A percentile compares a stretch with the other conserved stretches of the same genome.
Conservation (phyloP, 2,113 vertebrate genomes). For the Sakesphorus luctuosus region DNA sequence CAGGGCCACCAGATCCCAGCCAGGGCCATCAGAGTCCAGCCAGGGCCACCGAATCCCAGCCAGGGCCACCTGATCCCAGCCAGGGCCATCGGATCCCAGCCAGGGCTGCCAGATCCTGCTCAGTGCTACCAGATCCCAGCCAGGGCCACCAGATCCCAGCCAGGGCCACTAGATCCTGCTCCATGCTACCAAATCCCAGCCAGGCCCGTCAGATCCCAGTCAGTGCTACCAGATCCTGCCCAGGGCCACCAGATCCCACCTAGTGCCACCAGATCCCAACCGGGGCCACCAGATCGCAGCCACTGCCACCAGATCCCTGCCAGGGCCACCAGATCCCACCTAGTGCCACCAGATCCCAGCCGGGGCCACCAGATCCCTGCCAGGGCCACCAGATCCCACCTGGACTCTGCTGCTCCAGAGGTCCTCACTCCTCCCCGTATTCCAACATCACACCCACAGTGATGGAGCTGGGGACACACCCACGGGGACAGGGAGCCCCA, state of each 20-base stretch:
- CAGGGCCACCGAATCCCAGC: neutral
- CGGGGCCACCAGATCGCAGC: neutral
- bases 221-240: neutral
- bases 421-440: rapidly evolving
- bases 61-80: too few species aligned
- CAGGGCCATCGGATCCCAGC: too few species aligned
- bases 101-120: neutral
- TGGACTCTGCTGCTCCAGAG: neutral
- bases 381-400: neutral
- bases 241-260: neutral
- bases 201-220: too few species aligned
- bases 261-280: neutral
- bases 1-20: neutral
- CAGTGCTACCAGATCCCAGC: too few species aligned
- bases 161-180: neutral
- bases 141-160: too few species aligned
- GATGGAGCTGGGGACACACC: neutral
- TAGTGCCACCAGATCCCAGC: neutral
- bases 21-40: neutral
- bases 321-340: neutral
- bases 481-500: neutral
- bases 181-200: too few species aligned
- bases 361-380: neutral
- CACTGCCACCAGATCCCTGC: neutral
- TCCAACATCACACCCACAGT: neutral